These are phyloP conservation scores for Lagopus leucura DNA, from an alignment of 2,113 vertebrate species.

Conservation along the genomic window DNA sequence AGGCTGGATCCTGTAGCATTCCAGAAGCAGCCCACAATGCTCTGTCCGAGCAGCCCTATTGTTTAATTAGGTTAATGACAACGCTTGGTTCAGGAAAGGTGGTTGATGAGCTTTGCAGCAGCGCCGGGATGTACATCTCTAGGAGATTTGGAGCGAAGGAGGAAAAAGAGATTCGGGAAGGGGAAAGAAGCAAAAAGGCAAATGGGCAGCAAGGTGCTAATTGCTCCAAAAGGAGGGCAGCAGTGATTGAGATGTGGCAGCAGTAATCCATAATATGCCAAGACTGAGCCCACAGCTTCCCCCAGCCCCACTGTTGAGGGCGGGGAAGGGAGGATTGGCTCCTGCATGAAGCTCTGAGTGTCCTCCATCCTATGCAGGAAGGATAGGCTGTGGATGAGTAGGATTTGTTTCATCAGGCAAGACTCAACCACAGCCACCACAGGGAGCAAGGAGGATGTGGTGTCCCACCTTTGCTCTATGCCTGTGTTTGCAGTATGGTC, in stretches of 20 bases:
- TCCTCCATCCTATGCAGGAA: accelerated
- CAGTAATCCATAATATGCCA: slow-evolving; percentile 4
- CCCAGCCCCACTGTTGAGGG: background rate
- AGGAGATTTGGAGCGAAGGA: background rate
- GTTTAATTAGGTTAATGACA: slow-evolving; percentile 37
- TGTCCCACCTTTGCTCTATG: background rate
- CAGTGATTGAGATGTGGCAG: background rate
- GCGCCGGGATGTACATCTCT: background rate
- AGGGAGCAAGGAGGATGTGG: background rate
- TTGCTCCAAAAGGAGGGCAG: slow-evolving; percentile 26
- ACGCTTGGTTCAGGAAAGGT: background rate
- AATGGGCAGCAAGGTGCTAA: background rate
- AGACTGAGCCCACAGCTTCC: background rate
- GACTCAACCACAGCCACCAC: accelerated
- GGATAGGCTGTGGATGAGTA: background rate
- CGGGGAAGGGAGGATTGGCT: accelerated
- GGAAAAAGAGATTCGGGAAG: background rate
- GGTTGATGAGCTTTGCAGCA: background rate
- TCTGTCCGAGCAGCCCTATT: background rate
- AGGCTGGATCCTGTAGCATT: background rate
- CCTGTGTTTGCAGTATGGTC: background rate
- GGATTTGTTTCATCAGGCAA: background rate
- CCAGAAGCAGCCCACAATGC: background rate
- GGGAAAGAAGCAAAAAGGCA: background rate
- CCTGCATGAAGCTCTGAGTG: accelerated